phyloP scores from a whole-genome alignment of 2,113 vertebrate genomes.

The Gopherus evgoodei region DNA sequence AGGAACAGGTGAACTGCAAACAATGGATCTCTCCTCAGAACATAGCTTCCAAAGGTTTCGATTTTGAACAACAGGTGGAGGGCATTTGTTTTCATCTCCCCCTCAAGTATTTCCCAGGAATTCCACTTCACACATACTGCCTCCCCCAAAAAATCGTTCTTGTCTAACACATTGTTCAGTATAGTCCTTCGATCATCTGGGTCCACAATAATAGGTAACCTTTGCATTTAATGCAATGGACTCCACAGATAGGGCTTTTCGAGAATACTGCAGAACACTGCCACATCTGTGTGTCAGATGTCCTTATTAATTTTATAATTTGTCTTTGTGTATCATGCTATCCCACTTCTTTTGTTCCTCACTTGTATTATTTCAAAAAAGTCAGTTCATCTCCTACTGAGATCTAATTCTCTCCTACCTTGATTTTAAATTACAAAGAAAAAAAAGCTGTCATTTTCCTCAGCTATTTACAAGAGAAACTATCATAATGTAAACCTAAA shows the following conservation, averaged over 20 bases:
- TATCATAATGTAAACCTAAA: not conserved
- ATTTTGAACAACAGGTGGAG: not conserved
- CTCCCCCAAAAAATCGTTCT: not conserved
- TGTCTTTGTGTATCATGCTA: constrained; percentile 41
- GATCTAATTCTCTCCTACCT: constrained; percentile 24
- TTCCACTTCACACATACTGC: not conserved
- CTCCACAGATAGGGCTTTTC: not conserved
- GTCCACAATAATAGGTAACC: not conserved
- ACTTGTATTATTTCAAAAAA: not conserved
- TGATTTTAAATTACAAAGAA: constrained; percentile 54
- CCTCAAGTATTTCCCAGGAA: not conserved
- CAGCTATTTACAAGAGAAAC: constrained; percentile 4
- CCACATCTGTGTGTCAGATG: not conserved
- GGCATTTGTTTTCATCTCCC: not conserved
- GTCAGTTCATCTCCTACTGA: constrained; percentile 3
- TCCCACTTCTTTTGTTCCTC: constrained; percentile 44
- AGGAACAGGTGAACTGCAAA: not conserved
- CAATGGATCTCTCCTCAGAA: not conserved
- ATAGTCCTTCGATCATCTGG: not conserved
- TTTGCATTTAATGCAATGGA: not conserved
- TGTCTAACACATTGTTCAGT: not conserved
- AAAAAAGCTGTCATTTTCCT: not conserved
- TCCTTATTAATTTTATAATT: constrained; percentile 1
- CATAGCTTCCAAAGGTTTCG: not conserved
- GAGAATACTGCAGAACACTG: not conserved